Conservation (phyloP, 1,140 invertebrate species). For the Zaprionus tsacasi region DNA sequence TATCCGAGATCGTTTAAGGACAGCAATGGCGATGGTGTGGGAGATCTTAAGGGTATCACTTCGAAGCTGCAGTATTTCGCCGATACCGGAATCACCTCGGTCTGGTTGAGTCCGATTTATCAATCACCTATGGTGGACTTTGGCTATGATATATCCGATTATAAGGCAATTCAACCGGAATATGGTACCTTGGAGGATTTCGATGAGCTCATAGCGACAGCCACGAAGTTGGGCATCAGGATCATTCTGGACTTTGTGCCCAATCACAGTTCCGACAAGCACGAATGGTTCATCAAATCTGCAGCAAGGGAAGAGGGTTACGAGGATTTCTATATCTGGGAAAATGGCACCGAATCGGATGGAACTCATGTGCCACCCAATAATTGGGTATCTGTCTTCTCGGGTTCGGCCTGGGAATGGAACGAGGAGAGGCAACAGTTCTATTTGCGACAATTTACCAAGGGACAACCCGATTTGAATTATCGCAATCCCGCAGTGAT, state of each 20-base stretch:
- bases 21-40: slow-evolving; percentile 64
- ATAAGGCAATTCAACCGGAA: slow-evolving; percentile 88
- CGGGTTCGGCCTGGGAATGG: slow-evolving; percentile 88
- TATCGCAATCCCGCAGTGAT: slow-evolving; percentile 87
- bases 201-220: slow-evolving; percentile 86
- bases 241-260: slow-evolving; percentile 85
- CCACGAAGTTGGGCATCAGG: slow-evolving; percentile 84
- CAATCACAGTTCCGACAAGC: slow-evolving; percentile 90
- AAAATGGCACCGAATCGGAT: slow-evolving; percentile 83
- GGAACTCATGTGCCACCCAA: slow-evolving; percentile 85
- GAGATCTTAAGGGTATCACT: slow-evolving; percentile 83
- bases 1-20: slow-evolving; percentile 73
- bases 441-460: slow-evolving; percentile 88
- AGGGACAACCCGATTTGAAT: slow-evolving; percentile 89
- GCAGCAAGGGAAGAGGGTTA: slow-evolving; percentile 85
- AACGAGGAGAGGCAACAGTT: slow-evolving; percentile 86
- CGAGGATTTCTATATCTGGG: slow-evolving; percentile 90
- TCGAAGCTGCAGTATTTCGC: slow-evolving; percentile 85
- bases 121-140: slow-evolving; percentile 88
- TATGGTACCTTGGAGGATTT: slow-evolving; percentile 91
- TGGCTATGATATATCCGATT: slow-evolving; percentile 89
- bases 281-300: slow-evolving; percentile 90
- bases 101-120: slow-evolving; percentile 90
- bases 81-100: slow-evolving; percentile 85
- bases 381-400: slow-evolving; percentile 88